These are phyloP conservation scores for Artibeus jamaicensis DNA, from an alignment of 2,797 vertebrate genomes.

Conservation along the genomic window DNA sequence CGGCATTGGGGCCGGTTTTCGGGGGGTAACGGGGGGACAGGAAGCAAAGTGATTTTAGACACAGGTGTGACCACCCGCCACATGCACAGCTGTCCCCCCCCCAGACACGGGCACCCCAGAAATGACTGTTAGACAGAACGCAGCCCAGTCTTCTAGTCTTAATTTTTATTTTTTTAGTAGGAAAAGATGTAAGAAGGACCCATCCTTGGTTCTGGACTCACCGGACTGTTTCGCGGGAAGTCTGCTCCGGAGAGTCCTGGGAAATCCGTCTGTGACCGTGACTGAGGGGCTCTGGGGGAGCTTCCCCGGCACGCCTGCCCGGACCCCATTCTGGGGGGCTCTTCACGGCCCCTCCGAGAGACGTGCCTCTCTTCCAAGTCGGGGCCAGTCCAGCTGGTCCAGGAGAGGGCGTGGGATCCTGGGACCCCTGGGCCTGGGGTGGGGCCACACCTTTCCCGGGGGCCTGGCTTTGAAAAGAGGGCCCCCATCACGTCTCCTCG, in stretches of 20 bases:
- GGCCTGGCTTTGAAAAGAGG: too few relatives aligned
- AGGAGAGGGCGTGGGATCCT: background rate
- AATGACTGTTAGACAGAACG: background rate
- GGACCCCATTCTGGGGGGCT: background rate
- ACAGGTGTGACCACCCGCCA: background rate
- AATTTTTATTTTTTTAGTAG: background rate
- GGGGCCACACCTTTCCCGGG: too few relatives aligned
- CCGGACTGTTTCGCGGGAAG: background rate
- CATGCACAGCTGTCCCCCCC: background rate
- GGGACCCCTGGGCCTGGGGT: background rate
- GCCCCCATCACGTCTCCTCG: too few relatives aligned
- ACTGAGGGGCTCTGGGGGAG: background rate
- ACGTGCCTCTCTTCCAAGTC: background rate
- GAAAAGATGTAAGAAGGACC: background rate
- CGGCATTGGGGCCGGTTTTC: background rate
- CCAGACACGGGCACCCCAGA: background rate
- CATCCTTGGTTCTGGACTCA: background rate
- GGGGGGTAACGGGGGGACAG: background rate
- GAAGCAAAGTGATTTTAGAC: background rate
- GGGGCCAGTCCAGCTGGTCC: background rate
- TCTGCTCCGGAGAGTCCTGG: background rate
- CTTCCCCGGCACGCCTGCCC: fast-evolving
- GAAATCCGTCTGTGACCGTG: fast-evolving
- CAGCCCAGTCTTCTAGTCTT: background rate
- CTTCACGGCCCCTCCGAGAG: background rate